Conservation (phyloP, 2,113 vertebrate genomes). For the Formicarius rufipectus region DNA sequence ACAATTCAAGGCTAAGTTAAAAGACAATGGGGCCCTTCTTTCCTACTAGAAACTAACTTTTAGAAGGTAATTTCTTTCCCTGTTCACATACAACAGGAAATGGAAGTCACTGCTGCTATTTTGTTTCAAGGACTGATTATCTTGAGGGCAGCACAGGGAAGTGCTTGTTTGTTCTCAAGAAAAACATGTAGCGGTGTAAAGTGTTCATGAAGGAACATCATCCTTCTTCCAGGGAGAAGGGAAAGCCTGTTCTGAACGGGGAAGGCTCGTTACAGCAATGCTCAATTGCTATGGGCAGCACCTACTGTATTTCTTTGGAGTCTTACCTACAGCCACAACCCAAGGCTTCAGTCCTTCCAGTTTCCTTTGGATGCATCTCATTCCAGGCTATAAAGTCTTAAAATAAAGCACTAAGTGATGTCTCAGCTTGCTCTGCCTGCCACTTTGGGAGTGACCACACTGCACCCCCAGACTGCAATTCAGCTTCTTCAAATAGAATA, state of each 20-base stretch:
- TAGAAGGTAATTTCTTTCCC: neutral
- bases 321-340: neutral
- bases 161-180: neutral
- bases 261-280: neutral
- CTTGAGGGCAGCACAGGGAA: neutral
- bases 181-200: neutral
- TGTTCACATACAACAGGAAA: neutral
- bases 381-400: neutral
- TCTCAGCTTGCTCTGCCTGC: neutral
- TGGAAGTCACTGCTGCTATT: neutral
- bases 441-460: slow-evolving; percentile 18
- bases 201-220: neutral
- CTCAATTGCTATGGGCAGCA: neutral
- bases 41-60: neutral
- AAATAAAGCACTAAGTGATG: neutral
- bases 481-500: neutral
- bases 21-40: neutral
- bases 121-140: neutral
- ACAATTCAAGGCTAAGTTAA: neutral
- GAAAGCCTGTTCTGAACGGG: neutral
- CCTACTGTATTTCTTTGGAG: neutral
- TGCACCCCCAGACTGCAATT: slow-evolving; percentile 6
- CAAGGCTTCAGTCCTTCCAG: neutral
- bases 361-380: neutral
- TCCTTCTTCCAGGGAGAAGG: neutral